Percentiles rank a stretch among this genome's conserved stretches.
Evolutionary conservation across 1,140 invertebrate species (phyloP).

Genomic region (Lanistes nyassanus): DNA sequence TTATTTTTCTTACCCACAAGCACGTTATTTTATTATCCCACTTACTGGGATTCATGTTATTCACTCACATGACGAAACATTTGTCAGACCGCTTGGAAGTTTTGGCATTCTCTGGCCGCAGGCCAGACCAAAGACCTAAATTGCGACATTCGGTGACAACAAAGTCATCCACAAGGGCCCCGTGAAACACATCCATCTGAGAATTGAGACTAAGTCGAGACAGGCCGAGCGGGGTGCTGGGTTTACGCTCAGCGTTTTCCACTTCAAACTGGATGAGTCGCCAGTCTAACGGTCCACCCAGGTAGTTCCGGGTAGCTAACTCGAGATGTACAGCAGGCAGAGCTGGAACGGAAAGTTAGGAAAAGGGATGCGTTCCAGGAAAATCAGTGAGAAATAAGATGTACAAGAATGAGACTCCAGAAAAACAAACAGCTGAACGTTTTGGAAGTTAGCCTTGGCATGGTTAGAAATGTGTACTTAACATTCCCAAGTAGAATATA

Average conservation of each 20-base stretch:
- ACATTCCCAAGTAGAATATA: too few relatives aligned
- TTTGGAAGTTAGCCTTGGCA: too few relatives aligned
- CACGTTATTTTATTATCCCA: too few relatives aligned
- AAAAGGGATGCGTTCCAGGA: neutral
- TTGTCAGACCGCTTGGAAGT: slow-evolving; percentile 39
- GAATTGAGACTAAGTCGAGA: slow-evolving; percentile 44
- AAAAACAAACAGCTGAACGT: neutral
- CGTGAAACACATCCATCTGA: slow-evolving; percentile 51
- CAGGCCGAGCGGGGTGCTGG: slow-evolving; percentile 43
- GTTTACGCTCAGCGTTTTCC: slow-evolving; percentile 42
- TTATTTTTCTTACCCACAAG: too few relatives aligned
- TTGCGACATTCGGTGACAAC: slow-evolving; percentile 55
- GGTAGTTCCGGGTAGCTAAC: slow-evolving; percentile 61
- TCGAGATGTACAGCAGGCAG: slow-evolving; percentile 60
- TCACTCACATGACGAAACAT: slow-evolving; percentile 49
- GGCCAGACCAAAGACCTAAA: slow-evolving; percentile 56
- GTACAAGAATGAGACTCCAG: neutral
- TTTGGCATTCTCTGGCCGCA: slow-evolving; percentile 47
- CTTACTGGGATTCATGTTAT: slow-evolving; percentile 40
- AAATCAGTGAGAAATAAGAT: neutral
- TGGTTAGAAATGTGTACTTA: too few relatives aligned
- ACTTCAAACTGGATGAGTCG: slow-evolving; percentile 44
- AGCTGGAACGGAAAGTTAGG: slow-evolving; percentile 45
- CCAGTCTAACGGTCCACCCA: slow-evolving; percentile 57
- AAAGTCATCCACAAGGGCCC: slow-evolving; percentile 59